These are phyloP conservation scores for Salpingus planirostris DNA, from an alignment of 2,888 invertebrate genomes.

Conservation along the genomic window DNA sequence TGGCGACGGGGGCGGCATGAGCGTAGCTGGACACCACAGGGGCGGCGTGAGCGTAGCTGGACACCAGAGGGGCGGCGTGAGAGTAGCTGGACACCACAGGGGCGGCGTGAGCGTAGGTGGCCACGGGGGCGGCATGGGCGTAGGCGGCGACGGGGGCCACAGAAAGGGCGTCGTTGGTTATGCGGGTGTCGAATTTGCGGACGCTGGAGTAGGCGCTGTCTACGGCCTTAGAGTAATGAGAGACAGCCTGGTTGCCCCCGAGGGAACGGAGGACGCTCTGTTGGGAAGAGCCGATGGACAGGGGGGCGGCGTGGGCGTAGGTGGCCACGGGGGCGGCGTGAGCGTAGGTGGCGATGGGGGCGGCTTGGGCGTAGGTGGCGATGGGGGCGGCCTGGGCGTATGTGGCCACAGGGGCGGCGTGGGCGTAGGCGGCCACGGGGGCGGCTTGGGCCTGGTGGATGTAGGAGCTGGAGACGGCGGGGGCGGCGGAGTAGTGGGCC, in stretches of 20 bases:
- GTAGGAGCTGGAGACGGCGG: slow-evolving; percentile 31
- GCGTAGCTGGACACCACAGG: slow-evolving; percentile 25
- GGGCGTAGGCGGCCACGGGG: slow-evolving; percentile 22
- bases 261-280: slow-evolving; percentile 51
- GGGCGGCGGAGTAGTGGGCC: slow-evolving; percentile 32
- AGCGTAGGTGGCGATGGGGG: slow-evolving; percentile 25
- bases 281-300: slow-evolving; percentile 43
- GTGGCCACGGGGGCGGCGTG: slow-evolving; percentile 36
- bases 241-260: slow-evolving; percentile 48
- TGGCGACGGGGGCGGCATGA: slow-evolving; percentile 20
- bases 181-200: slow-evolving; percentile 50
- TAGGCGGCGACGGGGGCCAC: slow-evolving; percentile 36
- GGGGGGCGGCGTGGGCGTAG: slow-evolving; percentile 30
- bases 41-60: slow-evolving; percentile 25
- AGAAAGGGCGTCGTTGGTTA: slow-evolving; percentile 47
- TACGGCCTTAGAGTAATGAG: slow-evolving; percentile 46
- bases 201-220: slow-evolving; percentile 53
- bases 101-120: slow-evolving; percentile 28
- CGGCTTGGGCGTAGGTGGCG: slow-evolving; percentile 35
- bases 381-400: slow-evolving; percentile 25
- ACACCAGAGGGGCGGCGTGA: slow-evolving; percentile 25
- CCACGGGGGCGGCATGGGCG: slow-evolving; percentile 24
- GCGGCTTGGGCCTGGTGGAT: slow-evolving; percentile 12
- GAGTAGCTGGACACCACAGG: slow-evolving; percentile 31
- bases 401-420: slow-evolving; percentile 39